Percentiles rank a stretch among this genome's conserved stretches.
Conservation (phyloP, 2,888 invertebrate species). For the Trichopria drosophilae region DNA sequence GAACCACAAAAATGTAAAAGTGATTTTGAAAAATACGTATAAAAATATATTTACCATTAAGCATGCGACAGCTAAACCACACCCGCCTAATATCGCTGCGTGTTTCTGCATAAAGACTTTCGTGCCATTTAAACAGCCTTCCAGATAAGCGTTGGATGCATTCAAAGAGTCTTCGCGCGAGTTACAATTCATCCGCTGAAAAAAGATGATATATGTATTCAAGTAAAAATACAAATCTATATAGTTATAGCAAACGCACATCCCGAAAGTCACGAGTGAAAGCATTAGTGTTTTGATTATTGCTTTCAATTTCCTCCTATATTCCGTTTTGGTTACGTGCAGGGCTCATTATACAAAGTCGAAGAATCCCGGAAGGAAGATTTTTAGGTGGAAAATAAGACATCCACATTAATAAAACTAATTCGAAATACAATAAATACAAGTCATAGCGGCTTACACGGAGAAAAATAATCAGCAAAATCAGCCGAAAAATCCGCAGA, state of each 20-base stretch:
- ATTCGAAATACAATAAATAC: too few species aligned
- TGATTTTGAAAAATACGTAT: background rate
- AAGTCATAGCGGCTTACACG: too few species aligned
- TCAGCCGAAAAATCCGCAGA: too few species aligned
- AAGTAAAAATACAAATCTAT: slow-evolving; percentile 10
- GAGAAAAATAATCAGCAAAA: too few species aligned
- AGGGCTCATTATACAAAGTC: too few species aligned
- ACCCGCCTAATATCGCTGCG: slow-evolving; percentile 78
- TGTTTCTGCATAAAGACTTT: slow-evolving; percentile 74
- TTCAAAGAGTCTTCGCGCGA: slow-evolving; percentile 52
- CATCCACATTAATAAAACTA: too few species aligned
- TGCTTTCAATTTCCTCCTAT: too few species aligned
- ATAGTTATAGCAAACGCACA: slow-evolving; percentile 10
- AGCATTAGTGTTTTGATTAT: slow-evolving; percentile 46
- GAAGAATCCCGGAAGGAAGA: too few species aligned
- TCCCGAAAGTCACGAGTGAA: slow-evolving; percentile 44
- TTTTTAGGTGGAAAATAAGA: too few species aligned
- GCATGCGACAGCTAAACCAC: slow-evolving; percentile 81
- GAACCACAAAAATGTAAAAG: slow-evolving; percentile 22
- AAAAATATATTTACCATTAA: slow-evolving; percentile 70
- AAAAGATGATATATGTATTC: slow-evolving; percentile 36
- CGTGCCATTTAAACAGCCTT: slow-evolving; percentile 76
- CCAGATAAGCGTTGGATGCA: slow-evolving; percentile 68
- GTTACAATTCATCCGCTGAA: slow-evolving; percentile 57
- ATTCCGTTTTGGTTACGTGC: too few species aligned